Conservation (phyloP, 1,140 invertebrate genomes). For the Ips nitidus region DNA sequence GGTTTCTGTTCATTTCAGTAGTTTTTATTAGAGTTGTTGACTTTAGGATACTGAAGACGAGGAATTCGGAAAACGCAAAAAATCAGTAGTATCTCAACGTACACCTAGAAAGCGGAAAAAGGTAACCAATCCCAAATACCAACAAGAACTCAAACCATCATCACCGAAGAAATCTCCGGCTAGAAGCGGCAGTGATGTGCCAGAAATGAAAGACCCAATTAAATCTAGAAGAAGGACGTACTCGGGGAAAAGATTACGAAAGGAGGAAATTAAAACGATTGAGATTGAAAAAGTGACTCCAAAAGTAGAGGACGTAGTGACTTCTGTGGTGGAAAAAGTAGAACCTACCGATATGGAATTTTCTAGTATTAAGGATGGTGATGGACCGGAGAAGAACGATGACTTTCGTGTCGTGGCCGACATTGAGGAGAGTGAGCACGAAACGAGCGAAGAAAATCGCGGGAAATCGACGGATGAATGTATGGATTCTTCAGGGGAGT, state of each 20-base stretch:
- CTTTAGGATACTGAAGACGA: conserved; percentile 47
- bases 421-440: conserved; percentile 21
- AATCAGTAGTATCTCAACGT: conserved; percentile 25
- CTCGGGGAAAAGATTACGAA: conserved; percentile 22
- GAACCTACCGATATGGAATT: too few relatives aligned
- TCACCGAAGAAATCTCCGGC: conserved; percentile 26
- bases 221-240: conserved; percentile 32
- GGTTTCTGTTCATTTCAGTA: neutral
- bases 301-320: neutral
- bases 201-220: conserved; percentile 26
- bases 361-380: too few relatives aligned
- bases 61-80: conserved; percentile 38
- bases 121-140: conserved; percentile 26
- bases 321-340: neutral
- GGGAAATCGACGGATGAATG: conserved; percentile 31
- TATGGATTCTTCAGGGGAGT: conserved; percentile 29
- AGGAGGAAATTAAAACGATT: conserved; percentile 24
- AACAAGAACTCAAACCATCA: conserved; percentile 31
- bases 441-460: conserved; percentile 2
- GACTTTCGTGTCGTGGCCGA: conserved; percentile 10
- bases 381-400: conserved; percentile 12
- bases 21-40: conserved; percentile 26
- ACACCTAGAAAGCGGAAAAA: conserved; percentile 27
- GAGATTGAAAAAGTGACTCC: conserved; percentile 13
- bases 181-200: neutral